Conservation (phyloP, 2,888 invertebrate genomes). For the Cerceris rybyensis region DNA sequence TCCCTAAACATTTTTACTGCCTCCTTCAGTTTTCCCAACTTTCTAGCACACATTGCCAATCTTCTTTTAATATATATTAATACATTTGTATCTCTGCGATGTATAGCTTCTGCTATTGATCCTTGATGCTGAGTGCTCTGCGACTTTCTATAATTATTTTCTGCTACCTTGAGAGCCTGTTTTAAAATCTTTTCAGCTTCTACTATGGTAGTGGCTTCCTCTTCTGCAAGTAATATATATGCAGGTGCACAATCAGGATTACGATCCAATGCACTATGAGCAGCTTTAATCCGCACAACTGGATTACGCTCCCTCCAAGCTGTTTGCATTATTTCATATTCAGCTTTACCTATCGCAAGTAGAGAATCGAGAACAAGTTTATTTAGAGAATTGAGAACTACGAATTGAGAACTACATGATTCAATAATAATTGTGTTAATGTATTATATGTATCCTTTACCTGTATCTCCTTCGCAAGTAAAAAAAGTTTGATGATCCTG, state of each 20-base stretch:
- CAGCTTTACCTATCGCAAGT: conserved; percentile 87
- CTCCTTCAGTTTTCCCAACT: conserved; percentile 96
- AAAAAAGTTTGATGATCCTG: conserved; percentile 99
- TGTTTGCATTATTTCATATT: conserved; percentile 97
- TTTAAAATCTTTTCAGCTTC: conserved; percentile 93
- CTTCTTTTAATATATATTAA: conserved; percentile 96
- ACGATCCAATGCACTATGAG: conserved; percentile 92
- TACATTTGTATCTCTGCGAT: conserved; percentile 95
- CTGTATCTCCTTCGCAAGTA: conserved; percentile 94
- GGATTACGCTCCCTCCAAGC: conserved; percentile 98
- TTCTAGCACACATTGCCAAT: conserved; percentile 98
- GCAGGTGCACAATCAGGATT: conserved; percentile 97
- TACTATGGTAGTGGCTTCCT: conserved; percentile 95
- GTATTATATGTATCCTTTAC: conserved; percentile 72
- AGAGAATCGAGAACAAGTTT: too few relatives aligned
- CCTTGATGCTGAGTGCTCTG: conserved; percentile 91
- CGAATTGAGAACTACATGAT: too few relatives aligned
- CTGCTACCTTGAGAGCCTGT: conserved; percentile 92
- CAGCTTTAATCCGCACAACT: conserved; percentile 94
- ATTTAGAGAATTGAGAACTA: too few relatives aligned
- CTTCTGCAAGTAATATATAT: conserved; percentile 96
- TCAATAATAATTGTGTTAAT: neutral
- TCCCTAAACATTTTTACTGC: conserved; percentile 98
- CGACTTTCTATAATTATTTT: conserved; percentile 90
- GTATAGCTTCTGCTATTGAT: conserved; percentile 88